A percentile compares a stretch with the other conserved stretches of the same genome.
phyloP scores from a whole-genome alignment of 2,888 invertebrate genomes.

The Vannuccia rotundouncinata region DNA sequence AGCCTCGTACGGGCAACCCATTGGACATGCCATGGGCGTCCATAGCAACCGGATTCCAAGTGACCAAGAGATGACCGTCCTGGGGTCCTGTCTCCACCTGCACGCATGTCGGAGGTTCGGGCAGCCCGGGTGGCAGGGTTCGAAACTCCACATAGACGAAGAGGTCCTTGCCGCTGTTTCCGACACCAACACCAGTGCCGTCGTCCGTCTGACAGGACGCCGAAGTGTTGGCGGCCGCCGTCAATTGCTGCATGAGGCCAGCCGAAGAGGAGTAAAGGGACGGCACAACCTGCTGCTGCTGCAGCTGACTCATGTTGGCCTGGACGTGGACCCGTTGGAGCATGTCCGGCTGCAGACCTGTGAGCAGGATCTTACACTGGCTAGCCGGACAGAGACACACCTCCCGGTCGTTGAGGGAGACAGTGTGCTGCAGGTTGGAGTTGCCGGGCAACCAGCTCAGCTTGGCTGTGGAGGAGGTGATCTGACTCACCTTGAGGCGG shows the following conservation, averaged over 20 bases:
- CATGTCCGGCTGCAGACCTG: neutral
- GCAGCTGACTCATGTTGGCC: neutral
- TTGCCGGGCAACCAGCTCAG: conserved; percentile 96
- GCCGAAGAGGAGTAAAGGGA: neutral
- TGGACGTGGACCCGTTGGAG: neutral
- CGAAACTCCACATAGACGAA: conserved; percentile 1
- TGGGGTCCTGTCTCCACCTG: conserved; percentile 95
- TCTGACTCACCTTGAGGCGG: conserved; percentile 71
- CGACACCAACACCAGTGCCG: neutral
- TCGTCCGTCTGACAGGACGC: no score
- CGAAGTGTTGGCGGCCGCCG: no score
- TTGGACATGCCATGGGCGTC: conserved; percentile 59
- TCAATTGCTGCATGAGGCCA: no score
- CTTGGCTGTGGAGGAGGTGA: conserved; percentile 82
- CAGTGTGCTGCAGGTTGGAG: conserved; percentile 93
- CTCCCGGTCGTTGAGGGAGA: conserved; percentile 93
- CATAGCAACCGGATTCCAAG: conserved; percentile 92
- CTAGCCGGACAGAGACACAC: conserved; percentile 62
- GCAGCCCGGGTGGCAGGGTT: conserved; percentile 58
- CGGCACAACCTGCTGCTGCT: neutral
- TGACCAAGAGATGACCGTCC: conserved; percentile 93
- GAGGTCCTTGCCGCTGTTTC: neutral
- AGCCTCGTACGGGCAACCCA: conserved; percentile 72
- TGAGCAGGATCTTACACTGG: conserved; percentile 77
- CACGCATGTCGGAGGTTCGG: conserved; percentile 66